phyloP scores from a whole-genome alignment of 37 sponge, comb jelly and placozoan genomes.

The Aphrocallistes beatrix region DNA sequence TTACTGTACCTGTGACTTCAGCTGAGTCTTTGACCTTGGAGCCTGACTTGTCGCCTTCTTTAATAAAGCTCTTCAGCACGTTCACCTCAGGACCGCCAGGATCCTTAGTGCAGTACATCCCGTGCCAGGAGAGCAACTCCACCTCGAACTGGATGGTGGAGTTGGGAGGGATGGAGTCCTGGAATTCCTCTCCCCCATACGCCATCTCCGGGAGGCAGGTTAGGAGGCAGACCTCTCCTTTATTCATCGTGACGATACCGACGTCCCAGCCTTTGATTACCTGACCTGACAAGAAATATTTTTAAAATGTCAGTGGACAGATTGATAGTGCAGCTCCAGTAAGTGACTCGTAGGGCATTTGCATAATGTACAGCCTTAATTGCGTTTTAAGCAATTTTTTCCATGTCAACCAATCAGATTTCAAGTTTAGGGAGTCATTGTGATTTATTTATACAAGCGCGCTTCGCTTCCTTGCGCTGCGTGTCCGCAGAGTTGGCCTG shows the following conservation, averaged over 20 bases:
- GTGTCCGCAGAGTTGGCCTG: too few relatives aligned
- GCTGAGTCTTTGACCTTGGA: conserved; percentile 63
- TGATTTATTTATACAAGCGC: too few relatives aligned
- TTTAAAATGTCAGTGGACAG: too few relatives aligned
- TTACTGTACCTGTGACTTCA: conserved; percentile 31
- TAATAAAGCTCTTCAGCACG: conserved; percentile 48
- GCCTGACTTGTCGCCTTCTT: conserved; percentile 41
- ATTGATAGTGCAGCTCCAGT: too few relatives aligned
- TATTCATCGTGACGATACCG: conserved; percentile 81
- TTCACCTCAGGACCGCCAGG: conserved; percentile 62
- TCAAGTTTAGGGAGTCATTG: too few relatives aligned
- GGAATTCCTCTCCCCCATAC: conserved; percentile 74
- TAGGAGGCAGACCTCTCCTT: conserved; percentile 64
- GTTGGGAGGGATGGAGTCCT: conserved; percentile 76
- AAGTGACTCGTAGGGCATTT: too few relatives aligned
- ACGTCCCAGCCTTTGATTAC: conserved; percentile 97
- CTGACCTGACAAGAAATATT: too few relatives aligned
- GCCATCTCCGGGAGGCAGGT: conserved; percentile 87
- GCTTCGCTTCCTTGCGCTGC: too few relatives aligned
- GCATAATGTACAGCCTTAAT: too few relatives aligned
- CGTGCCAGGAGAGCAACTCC: conserved; percentile 42
- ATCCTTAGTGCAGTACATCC: conserved; percentile 31
- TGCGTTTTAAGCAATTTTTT: too few relatives aligned
- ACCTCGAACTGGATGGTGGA: conserved; percentile 88
- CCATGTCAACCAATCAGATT: too few relatives aligned